Base-by-base conservation (phyloP, 2,113 vertebrate genomes). In the Macrotis lagotis region DNA sequence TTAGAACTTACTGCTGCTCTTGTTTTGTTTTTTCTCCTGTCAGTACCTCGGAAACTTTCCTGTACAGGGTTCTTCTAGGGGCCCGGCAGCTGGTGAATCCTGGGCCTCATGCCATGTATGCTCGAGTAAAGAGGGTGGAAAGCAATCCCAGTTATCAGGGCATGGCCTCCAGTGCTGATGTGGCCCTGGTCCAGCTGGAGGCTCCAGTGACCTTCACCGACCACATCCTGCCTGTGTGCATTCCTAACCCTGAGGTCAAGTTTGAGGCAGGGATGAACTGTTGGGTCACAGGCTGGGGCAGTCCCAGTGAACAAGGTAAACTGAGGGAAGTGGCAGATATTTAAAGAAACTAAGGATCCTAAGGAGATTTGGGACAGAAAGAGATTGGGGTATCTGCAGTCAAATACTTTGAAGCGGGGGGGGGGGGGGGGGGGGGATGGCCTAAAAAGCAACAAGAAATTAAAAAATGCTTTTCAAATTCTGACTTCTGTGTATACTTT, bases 61-160 rank as follows among this genome's bases (percentile, higher is more conserved):
- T 90, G 51, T 97, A 97, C 94, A 93, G 4, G 50, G 97, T 98
- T 37, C 94, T 98, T 52, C 95, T 98, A 88, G 98, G 98, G 5
- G 94, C 89, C 0, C 91, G 89, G 91, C 96, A 97, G 90, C 95
- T 98, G 91, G 91, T 91, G 44, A 93, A 59, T 83, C 93, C 97
- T 0, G 97, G 96, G 3, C 93, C 96, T 0, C 96, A 96, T 0
- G 91, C 96, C 0, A 0, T 90, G 16, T 93, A 89, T 0, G 89
- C 59, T 19, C 49, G 0, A 0, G 97, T 99, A 52, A 95, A 1
- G 8, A 92, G 8, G 0, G 96, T 99, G 2, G 93, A 98, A 92
- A 97, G 98, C 74, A 98, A 99, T 0, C 93, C 96, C 0, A 97
- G 97, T 24, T 99, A 99, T 95, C 91, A 6, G 0, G 98, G 98